Evolutionary conservation across 2,888 invertebrate genomes (phyloP).

Genomic region (Hirtodrosophila trivittata): DNA sequence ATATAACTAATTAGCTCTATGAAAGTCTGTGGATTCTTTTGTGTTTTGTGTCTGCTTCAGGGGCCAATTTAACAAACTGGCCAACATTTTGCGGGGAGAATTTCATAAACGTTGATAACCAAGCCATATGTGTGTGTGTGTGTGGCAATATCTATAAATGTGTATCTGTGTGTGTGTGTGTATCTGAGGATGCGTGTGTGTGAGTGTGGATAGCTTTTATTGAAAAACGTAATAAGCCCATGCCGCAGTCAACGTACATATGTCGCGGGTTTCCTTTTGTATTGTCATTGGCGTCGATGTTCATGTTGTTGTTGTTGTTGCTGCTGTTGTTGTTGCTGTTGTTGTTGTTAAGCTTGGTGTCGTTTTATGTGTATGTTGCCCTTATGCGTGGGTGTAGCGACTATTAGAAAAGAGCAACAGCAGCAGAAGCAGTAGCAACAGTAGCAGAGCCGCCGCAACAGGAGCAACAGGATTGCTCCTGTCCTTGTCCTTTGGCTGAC

Average conservation of each 20-base stretch:
- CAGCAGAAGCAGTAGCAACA: conserved; percentile 14
- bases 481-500: conserved; percentile 47
- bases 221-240: conserved; percentile 66
- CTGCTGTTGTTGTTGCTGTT: conserved; percentile 13
- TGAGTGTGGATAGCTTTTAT: conserved; percentile 51
- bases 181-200: conserved; percentile 15
- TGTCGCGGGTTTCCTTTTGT: conserved; percentile 71
- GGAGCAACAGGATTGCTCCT: conserved; percentile 54
- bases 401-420: conserved; percentile 70
- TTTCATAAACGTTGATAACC: conserved; percentile 46
- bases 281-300: conserved; percentile 68
- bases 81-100: conserved; percentile 55
- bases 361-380: conserved; percentile 37
- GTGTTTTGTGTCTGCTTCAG: conserved; percentile 21
- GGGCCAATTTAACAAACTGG: conserved; percentile 59
- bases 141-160: conserved; percentile 1
- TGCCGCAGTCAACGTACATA: conserved; percentile 63
- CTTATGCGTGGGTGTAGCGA: conserved; percentile 58
- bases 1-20: conserved; percentile 30
- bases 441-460: conserved; percentile 39
- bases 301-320: conserved; percentile 46
- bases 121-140: not conserved
- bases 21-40: conserved; percentile 1
- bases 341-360: conserved; percentile 42
- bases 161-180: not conserved